These are phyloP conservation scores for Sisor rabdophorus DNA, from an alignment of 2,113 vertebrate genomes.

Conservation along the genomic window DNA sequence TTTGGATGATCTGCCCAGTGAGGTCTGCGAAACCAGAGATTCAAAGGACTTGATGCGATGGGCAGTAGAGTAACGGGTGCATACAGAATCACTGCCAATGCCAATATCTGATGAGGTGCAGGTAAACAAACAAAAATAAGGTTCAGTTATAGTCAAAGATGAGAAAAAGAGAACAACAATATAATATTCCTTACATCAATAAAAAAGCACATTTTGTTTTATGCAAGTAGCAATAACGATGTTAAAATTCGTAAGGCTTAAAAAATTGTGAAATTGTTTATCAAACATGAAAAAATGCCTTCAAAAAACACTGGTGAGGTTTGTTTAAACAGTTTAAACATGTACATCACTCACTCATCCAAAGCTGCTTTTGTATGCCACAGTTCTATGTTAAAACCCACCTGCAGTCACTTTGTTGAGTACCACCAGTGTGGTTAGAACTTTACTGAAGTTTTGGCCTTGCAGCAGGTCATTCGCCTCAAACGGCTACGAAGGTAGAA, in stretches of 20 bases:
- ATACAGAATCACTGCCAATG: conserved; percentile 92
- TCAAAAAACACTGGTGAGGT: too few relatives aligned
- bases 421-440: conserved; percentile 89
- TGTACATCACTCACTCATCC: not conserved
- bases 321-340: conserved; percentile 5
- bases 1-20: conserved; percentile 85
- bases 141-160: conserved; percentile 41
- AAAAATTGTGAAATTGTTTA: not conserved
- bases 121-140: conserved; percentile 47
- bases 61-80: conserved; percentile 83
- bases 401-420: conserved; percentile 98
- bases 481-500: conserved; percentile 78
- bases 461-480: conserved; percentile 95
- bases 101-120: conserved; percentile 81
- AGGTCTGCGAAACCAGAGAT: conserved; percentile 86
- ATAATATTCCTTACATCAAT: not conserved
- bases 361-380: not conserved
- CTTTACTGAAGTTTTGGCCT: conserved; percentile 93
- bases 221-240: not conserved
- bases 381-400: conserved; percentile 60
- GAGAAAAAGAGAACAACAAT: not conserved
- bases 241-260: not conserved
- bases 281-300: not conserved
- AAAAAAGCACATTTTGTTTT: not conserved
- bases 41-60: conserved; percentile 95